Evolutionary conservation across 2,797 vertebrate species (phyloP), one percentile per base, ranked within the genome.

Genomic region (Discoglossus pictus): DNA sequence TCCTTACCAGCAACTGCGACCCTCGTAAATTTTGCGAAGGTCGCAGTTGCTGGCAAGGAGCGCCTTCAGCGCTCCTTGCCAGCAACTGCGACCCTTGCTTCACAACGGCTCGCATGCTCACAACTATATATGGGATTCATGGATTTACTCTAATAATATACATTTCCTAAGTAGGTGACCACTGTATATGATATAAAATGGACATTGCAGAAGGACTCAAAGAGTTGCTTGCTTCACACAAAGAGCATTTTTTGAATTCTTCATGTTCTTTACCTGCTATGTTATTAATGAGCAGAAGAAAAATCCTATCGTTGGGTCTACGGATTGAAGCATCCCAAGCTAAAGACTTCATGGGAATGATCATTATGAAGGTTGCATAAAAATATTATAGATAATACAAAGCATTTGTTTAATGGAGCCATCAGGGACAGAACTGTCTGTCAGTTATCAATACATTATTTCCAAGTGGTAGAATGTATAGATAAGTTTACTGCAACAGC

Each of bases 311-410:
- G 24, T 61, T 2, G 10, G 15, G 20, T 13, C 38, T 39, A 20
- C 18, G n/a, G 39, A 24, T 31, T 38, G 3, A 25, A 74, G 4
- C 43, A 79, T 82, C 62, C 63, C 65, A 74, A 79, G 3, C 62
- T 61, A 44, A 44, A 78, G 64, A 74, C 65, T 74, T 63, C 62
- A 23, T 66, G 68, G 74, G 74, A 76, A 40, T 73, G 73, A 59
- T 70, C 17, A 76, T 62, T 71, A 55, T 75, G 76, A 80, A 78
- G 78, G 67, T 75, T 78, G 80, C 76, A 70, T 23, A 13, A 78
- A 73, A 75, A 54, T 73, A 80, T 74, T 72, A 71, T 8, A 78
- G 74, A 76, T 76, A 76, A 62, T 54, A 79, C 75, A 82, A 79
- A 58, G 35, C 72, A 72, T 13, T 17, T 55, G 65, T 79, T 73